Conservation (phyloP, 2,797 vertebrate species). For the Naso thynnoides region DNA sequence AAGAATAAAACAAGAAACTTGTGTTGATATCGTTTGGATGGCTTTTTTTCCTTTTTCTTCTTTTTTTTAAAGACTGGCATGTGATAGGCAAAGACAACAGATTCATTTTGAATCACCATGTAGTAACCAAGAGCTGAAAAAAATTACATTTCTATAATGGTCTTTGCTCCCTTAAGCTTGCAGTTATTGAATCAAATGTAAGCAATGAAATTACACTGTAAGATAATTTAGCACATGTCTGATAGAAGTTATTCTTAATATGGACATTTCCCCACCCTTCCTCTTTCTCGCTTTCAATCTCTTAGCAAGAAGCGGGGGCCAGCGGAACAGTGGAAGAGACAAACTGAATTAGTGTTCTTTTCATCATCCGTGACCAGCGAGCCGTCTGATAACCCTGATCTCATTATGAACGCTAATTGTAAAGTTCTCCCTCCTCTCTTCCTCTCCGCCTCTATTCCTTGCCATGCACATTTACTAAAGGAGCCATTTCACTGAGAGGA, state of each 20-base stretch:
- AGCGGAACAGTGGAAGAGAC: constrained; percentile 79
- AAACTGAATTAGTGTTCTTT: constrained; percentile 87
- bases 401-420: constrained; percentile 84
- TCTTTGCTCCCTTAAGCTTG: constrained; percentile 42
- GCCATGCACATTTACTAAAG: constrained; percentile 51
- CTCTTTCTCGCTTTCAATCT: constrained; percentile 47
- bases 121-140: constrained; percentile 21
- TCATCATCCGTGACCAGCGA: constrained; percentile 83
- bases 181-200: constrained; percentile 64
- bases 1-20: constrained; percentile 25
- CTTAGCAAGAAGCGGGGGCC: constrained; percentile 57
- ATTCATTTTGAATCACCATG: background rate
- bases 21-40: constrained; percentile 4
- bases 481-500: constrained; percentile 40
- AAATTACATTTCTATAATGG: constrained; percentile 26
- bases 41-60: too few species aligned
- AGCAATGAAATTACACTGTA: constrained; percentile 62
- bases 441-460: constrained; percentile 33
- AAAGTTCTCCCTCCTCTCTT: constrained; percentile 70
- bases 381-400: constrained; percentile 84
- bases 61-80: background rate
- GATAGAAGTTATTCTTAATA: constrained; percentile 74
- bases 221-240: constrained; percentile 70
- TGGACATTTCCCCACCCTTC: constrained; percentile 64
- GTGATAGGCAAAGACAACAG: constrained; percentile 6